Evolutionary conservation across 1,140 invertebrate species (phyloP).

Genomic region (Thaumetopoea pityocampa): DNA sequence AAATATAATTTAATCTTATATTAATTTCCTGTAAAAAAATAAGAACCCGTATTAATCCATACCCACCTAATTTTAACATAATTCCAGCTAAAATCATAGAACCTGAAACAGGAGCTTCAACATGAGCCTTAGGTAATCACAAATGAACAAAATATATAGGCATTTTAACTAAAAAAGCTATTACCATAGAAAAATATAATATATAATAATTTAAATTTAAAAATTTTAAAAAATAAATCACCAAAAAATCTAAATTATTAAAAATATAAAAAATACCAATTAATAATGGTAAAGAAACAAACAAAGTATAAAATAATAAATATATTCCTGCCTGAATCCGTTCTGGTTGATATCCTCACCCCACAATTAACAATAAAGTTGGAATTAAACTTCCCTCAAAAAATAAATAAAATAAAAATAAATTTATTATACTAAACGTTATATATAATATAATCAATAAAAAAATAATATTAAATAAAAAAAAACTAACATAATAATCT

Average conservation of each 20-base stretch:
- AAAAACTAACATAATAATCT: conserved; percentile 67
- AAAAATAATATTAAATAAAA: conserved; percentile 75
- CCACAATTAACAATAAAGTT: conserved; percentile 79
- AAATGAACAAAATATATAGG: conserved; percentile 83
- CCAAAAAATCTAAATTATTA: conserved; percentile 55
- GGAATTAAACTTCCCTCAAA: conserved; percentile 81
- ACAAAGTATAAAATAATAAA: conserved; percentile 80
- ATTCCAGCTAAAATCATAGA: conserved; percentile 84
- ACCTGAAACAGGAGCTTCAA: conserved; percentile 82
- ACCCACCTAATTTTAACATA: conserved; percentile 82
- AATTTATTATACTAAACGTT: conserved; percentile 75
- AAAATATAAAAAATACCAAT: conserved; percentile 74
- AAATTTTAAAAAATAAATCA: conserved; percentile 71
- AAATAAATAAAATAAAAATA: conserved; percentile 82
- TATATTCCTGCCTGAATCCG: conserved; percentile 78
- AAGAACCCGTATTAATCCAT: conserved; percentile 78
- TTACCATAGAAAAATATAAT: conserved; percentile 74
- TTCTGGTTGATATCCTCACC: conserved; percentile 79
- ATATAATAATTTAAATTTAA: conserved; percentile 63
- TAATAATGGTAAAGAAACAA: conserved; percentile 79
- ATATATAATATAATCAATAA: conserved; percentile 76
- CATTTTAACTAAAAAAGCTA: conserved; percentile 82
- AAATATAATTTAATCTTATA: conserved; percentile 67
- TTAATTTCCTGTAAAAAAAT: conserved; percentile 56
- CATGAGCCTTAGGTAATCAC: conserved; percentile 84